phyloP scores from a whole-genome alignment of 1,140 invertebrate genomes.

The Aphelinus atriplicis region DNA sequence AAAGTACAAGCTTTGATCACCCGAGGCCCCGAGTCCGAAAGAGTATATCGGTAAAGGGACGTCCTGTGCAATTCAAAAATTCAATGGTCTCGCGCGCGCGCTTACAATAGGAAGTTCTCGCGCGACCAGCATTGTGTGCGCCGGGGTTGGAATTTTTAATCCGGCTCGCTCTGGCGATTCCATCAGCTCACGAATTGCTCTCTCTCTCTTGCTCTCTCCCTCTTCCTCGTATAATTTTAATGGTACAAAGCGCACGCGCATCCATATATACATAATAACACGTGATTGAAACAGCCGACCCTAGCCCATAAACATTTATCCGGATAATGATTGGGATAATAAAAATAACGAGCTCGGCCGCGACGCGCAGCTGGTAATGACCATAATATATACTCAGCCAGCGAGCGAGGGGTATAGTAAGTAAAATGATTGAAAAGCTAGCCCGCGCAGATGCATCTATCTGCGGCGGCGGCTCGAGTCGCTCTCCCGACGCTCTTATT shows the following conservation, averaged over 20 bases:
- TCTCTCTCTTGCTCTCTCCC: too few species aligned
- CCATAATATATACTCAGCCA: neutral
- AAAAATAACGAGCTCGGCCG: slow-evolving; percentile 8
- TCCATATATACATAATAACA: neutral
- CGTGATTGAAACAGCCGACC: neutral
- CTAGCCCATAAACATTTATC: slow-evolving; percentile 19
- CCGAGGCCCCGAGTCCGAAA: too few species aligned
- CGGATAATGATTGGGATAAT: slow-evolving; percentile 18
- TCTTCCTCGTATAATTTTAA: slow-evolving; percentile 15
- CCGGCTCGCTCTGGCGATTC: too few species aligned
- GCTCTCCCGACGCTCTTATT: slow-evolving; percentile 1
- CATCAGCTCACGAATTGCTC: too few species aligned
- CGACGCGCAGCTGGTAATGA: slow-evolving; percentile 4
- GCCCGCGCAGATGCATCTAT: neutral
- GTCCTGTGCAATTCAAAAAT: too few species aligned
- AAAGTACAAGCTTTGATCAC: too few species aligned
- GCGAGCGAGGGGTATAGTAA: neutral
- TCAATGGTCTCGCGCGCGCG: too few species aligned
- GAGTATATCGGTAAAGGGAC: too few species aligned
- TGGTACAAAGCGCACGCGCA: neutral
- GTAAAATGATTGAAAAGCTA: neutral
- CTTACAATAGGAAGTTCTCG: too few species aligned
- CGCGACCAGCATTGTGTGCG: too few species aligned
- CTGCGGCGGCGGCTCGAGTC: neutral
- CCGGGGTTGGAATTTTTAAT: too few species aligned